Conservation (phyloP, 1,140 invertebrate species). For the Orchestia grillus region DNA sequence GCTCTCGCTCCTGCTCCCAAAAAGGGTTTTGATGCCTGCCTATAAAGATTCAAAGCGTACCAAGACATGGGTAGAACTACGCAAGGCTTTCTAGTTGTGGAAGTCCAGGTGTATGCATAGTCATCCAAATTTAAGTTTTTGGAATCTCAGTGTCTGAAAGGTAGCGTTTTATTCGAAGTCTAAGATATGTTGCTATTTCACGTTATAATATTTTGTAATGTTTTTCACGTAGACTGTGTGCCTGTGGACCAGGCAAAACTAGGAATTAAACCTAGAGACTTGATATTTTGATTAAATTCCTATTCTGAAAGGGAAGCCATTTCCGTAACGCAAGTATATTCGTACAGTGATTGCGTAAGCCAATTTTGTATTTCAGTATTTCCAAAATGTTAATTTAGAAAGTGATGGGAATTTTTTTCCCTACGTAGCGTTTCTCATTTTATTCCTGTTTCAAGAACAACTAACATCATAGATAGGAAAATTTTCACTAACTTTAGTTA, state of each 20-base stretch:
- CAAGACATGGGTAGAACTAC: not conserved
- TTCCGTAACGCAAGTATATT: not conserved
- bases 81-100: not conserved
- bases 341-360: not conserved
- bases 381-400: not conserved
- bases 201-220: not conserved
- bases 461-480: not conserved
- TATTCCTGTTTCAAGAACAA: not conserved
- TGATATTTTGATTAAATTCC: not conserved
- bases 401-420: not conserved
- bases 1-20: not conserved
- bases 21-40: not conserved
- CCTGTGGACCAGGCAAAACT: not conserved
- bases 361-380: not conserved
- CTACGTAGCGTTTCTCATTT: not conserved
- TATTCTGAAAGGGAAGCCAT: not conserved
- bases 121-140: not conserved
- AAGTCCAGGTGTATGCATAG: not conserved
- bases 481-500: no score
- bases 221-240: not conserved
- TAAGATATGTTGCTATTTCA: not conserved
- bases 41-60: not conserved
- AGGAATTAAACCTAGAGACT: not conserved
- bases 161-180: not conserved
- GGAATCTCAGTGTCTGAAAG: not conserved